These are phyloP conservation scores for Heteromyza rotundicornis DNA, from an alignment of 2,888 invertebrate genomes.

Conservation along the genomic window DNA sequence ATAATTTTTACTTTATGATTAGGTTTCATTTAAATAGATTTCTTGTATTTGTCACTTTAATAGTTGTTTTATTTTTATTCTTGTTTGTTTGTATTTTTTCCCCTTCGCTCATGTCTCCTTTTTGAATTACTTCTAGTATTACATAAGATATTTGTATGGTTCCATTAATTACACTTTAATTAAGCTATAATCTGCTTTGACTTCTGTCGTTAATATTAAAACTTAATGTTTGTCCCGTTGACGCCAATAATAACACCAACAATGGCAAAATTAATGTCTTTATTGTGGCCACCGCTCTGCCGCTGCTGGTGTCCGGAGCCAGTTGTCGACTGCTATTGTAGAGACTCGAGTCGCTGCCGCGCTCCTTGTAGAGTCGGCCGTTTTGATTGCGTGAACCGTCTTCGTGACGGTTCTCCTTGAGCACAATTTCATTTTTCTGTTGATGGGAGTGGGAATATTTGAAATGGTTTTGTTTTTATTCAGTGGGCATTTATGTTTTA, in stretches of 20 bases:
- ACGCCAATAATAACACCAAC: slow-evolving; percentile 37
- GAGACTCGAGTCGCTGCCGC: slow-evolving; percentile 44
- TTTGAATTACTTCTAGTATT: not conserved
- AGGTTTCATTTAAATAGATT: not conserved
- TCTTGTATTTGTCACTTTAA: not conserved
- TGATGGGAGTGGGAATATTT: not conserved
- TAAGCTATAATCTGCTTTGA: slow-evolving; percentile 14
- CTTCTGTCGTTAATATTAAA: slow-evolving; percentile 8
- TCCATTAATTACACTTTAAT: slow-evolving; percentile 12
- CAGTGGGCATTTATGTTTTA: not conserved
- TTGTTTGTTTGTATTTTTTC: not conserved
- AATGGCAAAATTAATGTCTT: slow-evolving; percentile 43
- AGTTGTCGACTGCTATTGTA: slow-evolving; percentile 37
- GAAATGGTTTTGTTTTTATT: not conserved
- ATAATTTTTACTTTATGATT: not conserved
- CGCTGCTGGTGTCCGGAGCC: slow-evolving; percentile 17
- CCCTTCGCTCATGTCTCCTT: too few relatives aligned
- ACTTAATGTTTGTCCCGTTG: slow-evolving; percentile 23
- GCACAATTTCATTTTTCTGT: slow-evolving; percentile 57
- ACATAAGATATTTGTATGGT: not conserved
- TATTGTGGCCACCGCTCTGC: slow-evolving; percentile 31
- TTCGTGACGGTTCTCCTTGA: slow-evolving; percentile 59
- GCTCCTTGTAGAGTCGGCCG: slow-evolving; percentile 59
- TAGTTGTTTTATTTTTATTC: slow-evolving; percentile 24
- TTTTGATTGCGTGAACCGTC: slow-evolving; percentile 60